A percentile compares a stretch with the other conserved stretches of the same genome.
phyloP scores from a whole-genome alignment of 2,888 invertebrate genomes.

The Xylota segnis region DNA sequence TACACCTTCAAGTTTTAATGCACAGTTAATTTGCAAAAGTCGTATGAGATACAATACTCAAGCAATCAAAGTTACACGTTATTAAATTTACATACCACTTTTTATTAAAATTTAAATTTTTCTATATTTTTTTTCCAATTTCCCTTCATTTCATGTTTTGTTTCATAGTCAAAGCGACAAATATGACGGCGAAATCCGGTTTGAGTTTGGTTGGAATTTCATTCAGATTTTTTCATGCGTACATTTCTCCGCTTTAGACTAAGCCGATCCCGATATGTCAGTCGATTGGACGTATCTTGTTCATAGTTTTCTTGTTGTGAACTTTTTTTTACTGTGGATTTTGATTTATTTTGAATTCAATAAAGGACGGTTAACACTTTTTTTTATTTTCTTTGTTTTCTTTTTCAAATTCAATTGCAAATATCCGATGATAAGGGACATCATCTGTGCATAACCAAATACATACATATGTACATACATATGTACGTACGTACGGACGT shows the following conservation, averaged over 20 bases:
- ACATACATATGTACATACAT: not conserved
- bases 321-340: conserved; percentile 29
- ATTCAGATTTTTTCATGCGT: conserved; percentile 57
- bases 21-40: no score
- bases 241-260: conserved; percentile 44
- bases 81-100: not conserved
- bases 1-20: no score
- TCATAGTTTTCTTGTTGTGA: conserved; percentile 34
- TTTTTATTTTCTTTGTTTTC: conserved; percentile 20
- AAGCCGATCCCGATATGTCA: conserved; percentile 53
- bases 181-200: conserved; percentile 54
- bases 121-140: not conserved
- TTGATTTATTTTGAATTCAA: conserved; percentile 40
- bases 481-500: not conserved
- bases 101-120: not conserved
- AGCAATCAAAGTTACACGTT: not conserved
- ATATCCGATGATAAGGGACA: conserved; percentile 34
- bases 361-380: conserved; percentile 29
- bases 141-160: not conserved
- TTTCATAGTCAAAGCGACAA: conserved; percentile 28
- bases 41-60: not conserved
- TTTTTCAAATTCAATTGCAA: conserved; percentile 40
- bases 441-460: conserved; percentile 27
- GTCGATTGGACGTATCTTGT: conserved; percentile 38
- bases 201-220: conserved; percentile 38